phyloP scores from a whole-genome alignment of 2,888 invertebrate genomes.

The Podabrus alpinus region DNA sequence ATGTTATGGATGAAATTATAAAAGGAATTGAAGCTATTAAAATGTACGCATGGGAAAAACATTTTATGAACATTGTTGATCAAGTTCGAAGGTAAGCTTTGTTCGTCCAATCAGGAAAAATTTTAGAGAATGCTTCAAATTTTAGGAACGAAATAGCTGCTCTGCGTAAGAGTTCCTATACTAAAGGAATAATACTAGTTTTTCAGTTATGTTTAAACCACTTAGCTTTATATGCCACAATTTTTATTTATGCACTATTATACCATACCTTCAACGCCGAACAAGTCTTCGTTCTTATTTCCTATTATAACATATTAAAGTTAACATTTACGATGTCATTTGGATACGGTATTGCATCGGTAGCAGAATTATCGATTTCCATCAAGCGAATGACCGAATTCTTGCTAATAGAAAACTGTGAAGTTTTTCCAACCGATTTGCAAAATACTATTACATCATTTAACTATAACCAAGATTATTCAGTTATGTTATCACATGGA shows the following conservation, averaged over 20 bases:
- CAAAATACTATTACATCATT: too few species aligned
- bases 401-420: constrained; percentile 55
- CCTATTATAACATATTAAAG: constrained; percentile 86
- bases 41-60: constrained; percentile 95
- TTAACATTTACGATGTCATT: constrained; percentile 90
- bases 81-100: constrained; percentile 62
- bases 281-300: constrained; percentile 84
- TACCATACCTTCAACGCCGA: constrained; percentile 78
- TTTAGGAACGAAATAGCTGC: constrained; percentile 71
- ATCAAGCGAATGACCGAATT: constrained; percentile 70
- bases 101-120: too few species aligned
- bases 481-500: too few species aligned
- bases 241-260: constrained; percentile 74
- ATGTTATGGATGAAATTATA: constrained; percentile 89
- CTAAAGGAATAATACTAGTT: neutral
- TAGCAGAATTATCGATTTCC: constrained; percentile 79
- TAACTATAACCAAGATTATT: too few species aligned
- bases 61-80: constrained; percentile 78
- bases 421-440: too few species aligned
- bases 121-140: too few species aligned
- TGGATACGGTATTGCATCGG: constrained; percentile 80
- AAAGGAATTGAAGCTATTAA: constrained; percentile 90
- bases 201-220: constrained; percentile 88
- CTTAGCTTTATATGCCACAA: constrained; percentile 82
- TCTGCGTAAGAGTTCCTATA: constrained; percentile 69